Conservation (phyloP, 2,113 vertebrate genomes). For the Aspidoscelis tigris region DNA sequence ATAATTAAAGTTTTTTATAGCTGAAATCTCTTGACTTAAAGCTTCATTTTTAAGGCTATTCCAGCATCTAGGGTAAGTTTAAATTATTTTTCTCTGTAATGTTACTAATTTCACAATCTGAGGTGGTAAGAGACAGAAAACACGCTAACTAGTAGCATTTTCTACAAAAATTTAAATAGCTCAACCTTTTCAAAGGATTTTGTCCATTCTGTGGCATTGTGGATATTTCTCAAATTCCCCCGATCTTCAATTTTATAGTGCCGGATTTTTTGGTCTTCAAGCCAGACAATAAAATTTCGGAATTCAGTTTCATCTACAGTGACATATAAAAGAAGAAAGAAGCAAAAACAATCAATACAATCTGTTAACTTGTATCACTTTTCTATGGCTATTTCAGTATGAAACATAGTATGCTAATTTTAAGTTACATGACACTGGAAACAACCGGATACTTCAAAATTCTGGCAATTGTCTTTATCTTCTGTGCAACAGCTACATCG, state of each 20-base stretch:
- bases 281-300: slow-evolving; percentile 97
- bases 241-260: slow-evolving; percentile 98
- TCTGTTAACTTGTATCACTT: too few species aligned
- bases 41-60: background rate
- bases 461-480: background rate
- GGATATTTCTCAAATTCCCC: slow-evolving; percentile 94
- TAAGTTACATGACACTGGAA: background rate
- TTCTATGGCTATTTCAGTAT: background rate
- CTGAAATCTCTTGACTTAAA: background rate
- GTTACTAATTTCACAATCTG: background rate
- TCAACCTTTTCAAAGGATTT: slow-evolving; percentile 89
- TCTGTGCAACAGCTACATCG: background rate
- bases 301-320: slow-evolving; percentile 93
- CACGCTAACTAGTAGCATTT: too few species aligned
- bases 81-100: background rate
- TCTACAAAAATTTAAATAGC: background rate
- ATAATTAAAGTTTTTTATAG: background rate
- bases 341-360: too few species aligned
- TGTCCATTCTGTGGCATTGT: slow-evolving; percentile 89
- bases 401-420: background rate
- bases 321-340: background rate
- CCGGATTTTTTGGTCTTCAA: slow-evolving; percentile 97
- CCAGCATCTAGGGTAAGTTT: background rate
- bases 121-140: background rate
- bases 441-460: background rate